Evolutionary conservation across 2,888 invertebrate species (phyloP), one percentile per base, ranked within the genome.

Genomic region (Stenurella melanura): DNA sequence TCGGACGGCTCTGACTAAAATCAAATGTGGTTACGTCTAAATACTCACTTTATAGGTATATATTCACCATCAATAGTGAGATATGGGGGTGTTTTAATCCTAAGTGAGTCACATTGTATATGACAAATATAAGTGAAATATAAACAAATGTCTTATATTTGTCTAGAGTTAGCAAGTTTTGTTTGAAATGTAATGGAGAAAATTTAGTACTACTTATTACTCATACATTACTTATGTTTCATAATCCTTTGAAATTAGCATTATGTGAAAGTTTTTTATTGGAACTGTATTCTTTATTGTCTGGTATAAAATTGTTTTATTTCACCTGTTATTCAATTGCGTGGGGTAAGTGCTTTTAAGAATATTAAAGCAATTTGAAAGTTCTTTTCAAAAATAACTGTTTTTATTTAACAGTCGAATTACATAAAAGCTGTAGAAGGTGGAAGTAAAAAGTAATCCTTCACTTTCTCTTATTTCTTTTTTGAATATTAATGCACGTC

Each of bases 191-290:
- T 7, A 42, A 42, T 42, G 42, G 42, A 42, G 15, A 42, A 42
- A 42, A 50, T 15, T 50, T 50, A 42, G 42, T 12, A 42, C 12
- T 42, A 42, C 42, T 42, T 42, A 42, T 42, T 42, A 50, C 15
- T n/a, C 50, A 50, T 17, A n/a, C 12, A 15, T 50, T 50, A 6
- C 50, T n/a, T n/a, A 50, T 50, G n/a, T 50, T 50, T 50, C 50
- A 50, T 50, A 50, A 50, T 6, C n/a, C 12, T 6, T n/a, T 17
- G n/a, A 50, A 50, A 64, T 64, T 64, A 42, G 38, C 38, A 38
- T 12, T 15, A 11, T 64, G 64, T 64, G 63, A 64, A 64, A 64
- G 42, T 42, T 64, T 64, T 64, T 64, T 64, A 42, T 64, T 42
- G 21, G 38, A 19, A 42, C 12, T 38, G 38, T 15, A 7, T 15